phyloP scores from a whole-genome alignment of 2,888 invertebrate genomes.

The Lasioglossum figueresi region DNA sequence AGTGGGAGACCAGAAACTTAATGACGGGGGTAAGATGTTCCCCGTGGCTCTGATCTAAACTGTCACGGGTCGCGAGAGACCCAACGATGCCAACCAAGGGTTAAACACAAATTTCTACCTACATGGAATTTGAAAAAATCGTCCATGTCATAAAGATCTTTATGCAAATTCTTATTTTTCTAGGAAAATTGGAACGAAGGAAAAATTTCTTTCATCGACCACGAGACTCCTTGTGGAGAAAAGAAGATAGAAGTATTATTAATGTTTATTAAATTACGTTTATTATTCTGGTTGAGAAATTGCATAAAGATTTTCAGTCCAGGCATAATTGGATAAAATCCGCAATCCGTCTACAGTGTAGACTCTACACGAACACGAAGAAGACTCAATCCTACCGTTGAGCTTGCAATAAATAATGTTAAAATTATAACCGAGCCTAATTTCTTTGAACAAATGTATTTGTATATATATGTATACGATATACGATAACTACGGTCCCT shows the following conservation, averaged over 20 bases:
- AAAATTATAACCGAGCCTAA: constrained; percentile 56
- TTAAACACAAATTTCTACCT: not conserved
- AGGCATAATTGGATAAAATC: not conserved
- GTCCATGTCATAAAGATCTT: not conserved
- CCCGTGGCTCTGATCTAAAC: no score
- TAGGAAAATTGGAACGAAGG: not conserved
- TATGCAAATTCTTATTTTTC: not conserved
- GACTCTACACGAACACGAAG: not conserved
- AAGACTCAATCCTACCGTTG: constrained; percentile 26
- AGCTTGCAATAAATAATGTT: constrained; percentile 50
- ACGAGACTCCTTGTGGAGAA: not conserved
- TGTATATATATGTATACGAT: constrained; percentile 24
- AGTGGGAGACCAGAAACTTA: no score
- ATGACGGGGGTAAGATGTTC: no score
- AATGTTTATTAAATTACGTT: not conserved
- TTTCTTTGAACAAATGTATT: constrained; percentile 43
- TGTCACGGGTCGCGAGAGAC: no score
- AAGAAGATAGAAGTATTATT: not conserved
- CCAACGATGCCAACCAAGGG: no score
- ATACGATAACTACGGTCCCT: constrained; percentile 51
- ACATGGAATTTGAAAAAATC: not conserved
- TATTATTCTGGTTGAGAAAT: not conserved
- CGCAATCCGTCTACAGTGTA: not conserved
- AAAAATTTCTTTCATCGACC: not conserved
- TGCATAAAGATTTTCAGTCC: not conserved